Base-by-base conservation (phyloP, 2,888 invertebrate genomes). In the Drosophila aldrichi region DNA sequence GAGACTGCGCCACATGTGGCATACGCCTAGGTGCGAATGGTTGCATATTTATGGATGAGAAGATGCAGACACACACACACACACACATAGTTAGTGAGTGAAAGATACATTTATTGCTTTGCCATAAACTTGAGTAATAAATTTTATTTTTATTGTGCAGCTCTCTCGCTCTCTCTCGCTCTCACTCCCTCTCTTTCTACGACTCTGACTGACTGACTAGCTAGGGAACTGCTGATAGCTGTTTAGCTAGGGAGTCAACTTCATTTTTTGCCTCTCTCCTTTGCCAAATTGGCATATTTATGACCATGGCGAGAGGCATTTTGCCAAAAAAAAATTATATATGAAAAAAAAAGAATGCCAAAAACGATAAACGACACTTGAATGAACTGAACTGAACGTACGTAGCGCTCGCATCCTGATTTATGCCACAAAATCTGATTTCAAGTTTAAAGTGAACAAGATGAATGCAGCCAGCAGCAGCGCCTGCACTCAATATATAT, bases 101-200 rank as follows among this genome's bases (percentile, higher is more conserved):
- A 70, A 73, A 87, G 89, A 84, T 84, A 84, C 83, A 89, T 84
- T 83, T 84, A 84, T 89, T 84, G 84, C 84, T 84, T 78, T 87
- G 84, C 81, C 88, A 89, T 84, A 84, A 89, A 85, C 86, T 89
- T 88, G 79, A 70, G 90, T 82, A 88, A 86, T 86, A 86, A 85
- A 89, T 86, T 86, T 86, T 63, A 86, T 82, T 89, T 90, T 90
- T 86, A 86, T 89, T 89, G 90, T 86, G 72, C 79, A 72, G 67
- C 76, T 46, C 85, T 61, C 63, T 52, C 70, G 46, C 68, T 61
- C 71, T 5, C 25, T 32, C 36, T n/a, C 38, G 25, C 32, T 60
- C 63, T 57, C 74, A 38, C 29, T 29, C 25, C 6, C 70, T 46
- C n/a, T 9, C n/a, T 29, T 29, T 63, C 73, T 18, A 6, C 36